These are phyloP conservation scores for Pangasius djambal DNA, from an alignment of 2,797 vertebrate species.

Conservation along the genomic window DNA sequence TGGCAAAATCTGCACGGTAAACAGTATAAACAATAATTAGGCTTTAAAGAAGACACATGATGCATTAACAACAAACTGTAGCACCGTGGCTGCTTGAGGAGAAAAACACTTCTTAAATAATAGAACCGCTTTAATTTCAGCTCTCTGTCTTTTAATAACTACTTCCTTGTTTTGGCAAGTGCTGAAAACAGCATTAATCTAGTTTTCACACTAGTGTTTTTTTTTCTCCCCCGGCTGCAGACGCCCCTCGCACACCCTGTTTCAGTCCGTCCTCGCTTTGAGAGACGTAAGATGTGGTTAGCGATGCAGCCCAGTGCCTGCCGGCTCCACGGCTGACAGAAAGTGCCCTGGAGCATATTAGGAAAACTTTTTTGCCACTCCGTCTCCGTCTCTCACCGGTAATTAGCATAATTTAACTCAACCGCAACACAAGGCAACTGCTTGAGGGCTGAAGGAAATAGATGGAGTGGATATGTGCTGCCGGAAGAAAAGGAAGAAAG, in stretches of 20 bases:
- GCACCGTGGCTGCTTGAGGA: background rate
- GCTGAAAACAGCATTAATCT: constrained; percentile 36
- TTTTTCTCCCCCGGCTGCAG: background rate
- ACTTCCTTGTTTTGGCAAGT: constrained; percentile 23
- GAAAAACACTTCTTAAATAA: constrained; percentile 8
- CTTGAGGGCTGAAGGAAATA: constrained; percentile 55
- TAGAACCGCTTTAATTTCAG: background rate
- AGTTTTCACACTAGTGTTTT: background rate
- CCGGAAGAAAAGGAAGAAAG: constrained; percentile 42
- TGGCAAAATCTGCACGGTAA: background rate
- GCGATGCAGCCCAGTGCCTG: constrained; percentile 35
- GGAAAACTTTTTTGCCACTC: constrained; percentile 42
- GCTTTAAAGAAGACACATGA: constrained; percentile 15
- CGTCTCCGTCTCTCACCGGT: constrained; percentile 39
- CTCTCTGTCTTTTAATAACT: constrained; percentile 20
- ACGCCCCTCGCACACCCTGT: constrained; percentile 13
- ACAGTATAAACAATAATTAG: constrained; percentile 19
- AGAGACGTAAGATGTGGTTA: constrained; percentile 35
- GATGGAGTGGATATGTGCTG: constrained; percentile 12
- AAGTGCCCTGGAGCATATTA: constrained; percentile 40
- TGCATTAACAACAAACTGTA: background rate
- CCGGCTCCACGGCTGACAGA: constrained; percentile 38
- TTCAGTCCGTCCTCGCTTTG: constrained; percentile 20
- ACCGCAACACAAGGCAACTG: constrained; percentile 56
- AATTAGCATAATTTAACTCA: constrained; percentile 51